Evolutionary conservation across 1,140 invertebrate species (phyloP).

Genomic region (Dendrolimus punctatus): DNA sequence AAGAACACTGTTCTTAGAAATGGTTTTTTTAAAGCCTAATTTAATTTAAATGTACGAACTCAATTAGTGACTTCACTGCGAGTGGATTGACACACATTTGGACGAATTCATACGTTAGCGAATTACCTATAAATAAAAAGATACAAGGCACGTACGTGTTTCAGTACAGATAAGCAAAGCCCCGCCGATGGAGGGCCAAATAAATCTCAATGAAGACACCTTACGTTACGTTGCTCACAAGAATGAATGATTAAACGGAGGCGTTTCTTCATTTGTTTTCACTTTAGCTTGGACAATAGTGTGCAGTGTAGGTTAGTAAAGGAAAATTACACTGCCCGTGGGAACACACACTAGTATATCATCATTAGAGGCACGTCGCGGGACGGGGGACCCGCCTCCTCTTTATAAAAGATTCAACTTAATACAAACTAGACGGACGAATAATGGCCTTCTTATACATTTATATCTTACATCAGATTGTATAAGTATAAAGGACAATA

Average conservation of each 20-base stretch:
- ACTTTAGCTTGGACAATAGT: constrained; percentile 48
- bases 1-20: too few relatives aligned
- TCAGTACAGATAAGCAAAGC: neutral
- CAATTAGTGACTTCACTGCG: too few relatives aligned
- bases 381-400: constrained; percentile 40
- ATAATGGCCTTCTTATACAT: constrained; percentile 26
- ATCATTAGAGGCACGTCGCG: constrained; percentile 47
- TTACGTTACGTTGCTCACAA: constrained; percentile 27
- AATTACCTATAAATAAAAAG: too few relatives aligned
- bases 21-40: too few relatives aligned
- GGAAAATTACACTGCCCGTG: constrained; percentile 58
- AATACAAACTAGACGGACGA: constrained; percentile 51
- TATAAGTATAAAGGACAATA: too few relatives aligned
- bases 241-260: constrained; percentile 62
- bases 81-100: too few relatives aligned
- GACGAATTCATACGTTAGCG: too few relatives aligned
- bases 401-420: constrained; percentile 66
- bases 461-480: neutral
- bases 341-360: constrained; percentile 53
- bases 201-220: constrained; percentile 58
- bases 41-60: too few relatives aligned
- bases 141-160: neutral
- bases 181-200: constrained; percentile 32
- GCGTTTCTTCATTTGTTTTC: constrained; percentile 58
- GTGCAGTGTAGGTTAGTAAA: constrained; percentile 29